Evolutionary conservation across 2,888 invertebrate species (phyloP).

Genomic region (Poecilobothrus nobilitatus): DNA sequence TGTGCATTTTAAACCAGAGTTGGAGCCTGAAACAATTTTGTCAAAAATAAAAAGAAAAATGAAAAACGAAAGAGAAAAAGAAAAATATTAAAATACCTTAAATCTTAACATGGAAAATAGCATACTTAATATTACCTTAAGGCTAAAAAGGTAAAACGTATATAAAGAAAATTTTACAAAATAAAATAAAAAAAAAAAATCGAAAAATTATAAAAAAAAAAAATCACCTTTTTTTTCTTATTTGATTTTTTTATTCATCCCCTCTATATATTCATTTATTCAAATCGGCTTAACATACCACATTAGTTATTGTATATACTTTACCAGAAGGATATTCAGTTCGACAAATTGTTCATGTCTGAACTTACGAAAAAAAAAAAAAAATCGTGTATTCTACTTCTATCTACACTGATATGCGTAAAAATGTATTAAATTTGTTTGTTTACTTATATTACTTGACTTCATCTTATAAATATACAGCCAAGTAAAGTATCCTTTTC

Average conservation of each 20-base stretch:
- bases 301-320: not conserved
- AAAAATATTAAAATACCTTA: not conserved
- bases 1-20: not conserved
- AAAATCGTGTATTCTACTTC: too few species aligned
- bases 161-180: not conserved
- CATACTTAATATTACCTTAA: not conserved
- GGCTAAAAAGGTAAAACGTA: constrained; percentile 1
- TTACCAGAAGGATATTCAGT: not conserved
- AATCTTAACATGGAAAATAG: not conserved
- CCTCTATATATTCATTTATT: not conserved
- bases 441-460: too few species aligned
- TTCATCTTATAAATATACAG: too few species aligned
- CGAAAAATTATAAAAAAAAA: not conserved
- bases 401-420: too few species aligned
- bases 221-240: not conserved
- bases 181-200: not conserved
- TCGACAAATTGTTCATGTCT: not conserved
- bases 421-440: too few species aligned
- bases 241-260: not conserved
- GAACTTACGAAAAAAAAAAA: too few species aligned
- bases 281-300: not conserved
- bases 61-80: not conserved
- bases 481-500: too few species aligned
- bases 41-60: not conserved
- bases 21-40: not conserved